A percentile compares a stretch with the other conserved stretches of the same genome.
These are phyloP conservation scores for Eueides isabella DNA, from an alignment of 1,140 invertebrate species.

Conservation along the genomic window DNA sequence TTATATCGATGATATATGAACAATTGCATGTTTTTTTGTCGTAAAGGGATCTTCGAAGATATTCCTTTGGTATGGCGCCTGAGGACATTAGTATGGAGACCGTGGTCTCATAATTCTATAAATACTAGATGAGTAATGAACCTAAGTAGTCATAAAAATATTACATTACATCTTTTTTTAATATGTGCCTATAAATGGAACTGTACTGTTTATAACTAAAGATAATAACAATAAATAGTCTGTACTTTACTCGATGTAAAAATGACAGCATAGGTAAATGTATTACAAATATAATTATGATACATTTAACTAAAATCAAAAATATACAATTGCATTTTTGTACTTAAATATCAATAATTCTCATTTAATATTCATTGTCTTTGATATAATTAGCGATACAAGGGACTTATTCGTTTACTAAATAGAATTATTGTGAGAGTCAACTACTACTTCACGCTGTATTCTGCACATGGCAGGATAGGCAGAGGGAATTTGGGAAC, in stretches of 20 bases:
- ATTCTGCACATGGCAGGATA: background rate
- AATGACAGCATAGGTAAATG: no score
- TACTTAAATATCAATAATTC: no score
- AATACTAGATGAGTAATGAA: constrained; percentile 6
- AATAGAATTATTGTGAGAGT: no score
- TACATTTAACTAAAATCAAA: no score
- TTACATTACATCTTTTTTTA: background rate
- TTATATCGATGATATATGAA: constrained; percentile 4
- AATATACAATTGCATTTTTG: no score
- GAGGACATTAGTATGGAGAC: constrained; percentile 5
- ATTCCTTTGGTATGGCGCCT: constrained; percentile 2
- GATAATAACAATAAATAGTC: background rate
- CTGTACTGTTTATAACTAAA: background rate
- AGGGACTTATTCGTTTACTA: no score
- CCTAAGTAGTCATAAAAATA: constrained; percentile 4
- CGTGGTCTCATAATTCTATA: background rate
- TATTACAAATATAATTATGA: no score
- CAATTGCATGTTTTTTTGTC: background rate
- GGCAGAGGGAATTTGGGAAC: no score
- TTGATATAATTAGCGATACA: no score
- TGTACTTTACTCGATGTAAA: background rate
- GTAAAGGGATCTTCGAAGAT: background rate
- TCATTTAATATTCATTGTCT: no score
- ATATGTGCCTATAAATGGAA: background rate
- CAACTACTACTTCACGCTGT: background rate